Conservation (phyloP, 2,888 invertebrate genomes). For the Metallyticus violacea region DNA sequence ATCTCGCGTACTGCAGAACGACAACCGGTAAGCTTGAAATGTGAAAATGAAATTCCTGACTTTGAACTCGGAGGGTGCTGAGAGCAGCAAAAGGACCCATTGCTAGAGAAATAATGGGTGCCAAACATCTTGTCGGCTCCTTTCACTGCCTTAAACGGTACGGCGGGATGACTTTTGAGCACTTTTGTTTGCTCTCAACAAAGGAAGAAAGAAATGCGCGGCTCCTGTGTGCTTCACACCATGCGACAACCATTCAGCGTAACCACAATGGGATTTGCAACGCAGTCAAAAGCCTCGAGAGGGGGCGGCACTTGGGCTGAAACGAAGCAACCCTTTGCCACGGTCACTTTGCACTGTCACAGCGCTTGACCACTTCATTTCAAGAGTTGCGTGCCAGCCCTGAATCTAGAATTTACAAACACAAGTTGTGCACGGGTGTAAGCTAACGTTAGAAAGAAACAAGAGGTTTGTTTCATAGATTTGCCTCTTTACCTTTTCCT, state of each 20-base stretch:
- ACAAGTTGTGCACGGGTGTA: background rate
- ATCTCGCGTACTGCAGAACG: too few species aligned
- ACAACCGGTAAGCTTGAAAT: too few species aligned
- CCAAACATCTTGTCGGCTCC: background rate
- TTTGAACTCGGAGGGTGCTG: background rate
- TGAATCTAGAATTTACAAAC: background rate
- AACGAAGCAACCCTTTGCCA: background rate
- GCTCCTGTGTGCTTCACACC: background rate
- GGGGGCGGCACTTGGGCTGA: background rate
- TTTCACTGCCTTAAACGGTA: background rate
- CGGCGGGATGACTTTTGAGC: background rate
- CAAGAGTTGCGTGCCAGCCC: too few species aligned
- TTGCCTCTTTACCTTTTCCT: too few species aligned
- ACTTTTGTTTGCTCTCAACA: background rate
- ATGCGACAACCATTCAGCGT: background rate
- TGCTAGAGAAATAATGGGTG: background rate
- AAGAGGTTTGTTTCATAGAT: too few species aligned
- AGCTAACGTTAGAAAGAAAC: too few species aligned
- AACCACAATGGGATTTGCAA: background rate
- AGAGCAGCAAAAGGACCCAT: too few species aligned
- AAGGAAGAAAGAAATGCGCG: background rate
- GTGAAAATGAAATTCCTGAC: too few species aligned
- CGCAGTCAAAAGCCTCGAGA: too few species aligned
- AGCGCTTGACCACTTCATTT: background rate
- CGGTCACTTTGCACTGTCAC: too few species aligned